Percentiles rank a stretch among this genome's conserved stretches.
Conservation (phyloP, 2,888 invertebrate species). For the Lasiommata megera region DNA sequence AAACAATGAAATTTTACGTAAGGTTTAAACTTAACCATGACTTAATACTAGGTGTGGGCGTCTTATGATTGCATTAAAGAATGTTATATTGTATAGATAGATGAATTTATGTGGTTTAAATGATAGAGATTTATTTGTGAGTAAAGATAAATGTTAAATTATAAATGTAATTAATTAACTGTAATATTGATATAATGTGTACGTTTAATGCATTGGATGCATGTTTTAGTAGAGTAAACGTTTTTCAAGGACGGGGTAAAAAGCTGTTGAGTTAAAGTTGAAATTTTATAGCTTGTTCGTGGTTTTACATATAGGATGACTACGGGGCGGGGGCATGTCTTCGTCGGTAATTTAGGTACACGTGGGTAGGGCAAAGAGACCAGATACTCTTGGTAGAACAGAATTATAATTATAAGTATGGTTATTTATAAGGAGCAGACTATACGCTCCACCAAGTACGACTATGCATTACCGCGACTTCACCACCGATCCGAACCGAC, state of each 20-base stretch:
- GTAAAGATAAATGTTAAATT: conserved; percentile 46
- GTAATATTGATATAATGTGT: conserved; percentile 38
- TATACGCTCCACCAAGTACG: too few relatives aligned
- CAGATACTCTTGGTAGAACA: too few relatives aligned
- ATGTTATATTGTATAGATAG: conserved; percentile 59
- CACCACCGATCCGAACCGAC: too few relatives aligned
- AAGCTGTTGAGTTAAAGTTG: background rate
- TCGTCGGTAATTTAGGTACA: too few relatives aligned
- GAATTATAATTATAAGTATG: too few relatives aligned
- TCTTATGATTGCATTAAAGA: conserved; percentile 67
- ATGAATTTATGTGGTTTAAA: conserved; percentile 66
- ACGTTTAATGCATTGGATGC: conserved; percentile 63
- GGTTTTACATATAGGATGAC: too few relatives aligned
- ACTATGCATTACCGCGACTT: too few relatives aligned
- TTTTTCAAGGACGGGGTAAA: conserved; percentile 15
- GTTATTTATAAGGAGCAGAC: too few relatives aligned
- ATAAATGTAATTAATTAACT: conserved; percentile 50
- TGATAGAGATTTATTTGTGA: conserved; percentile 57
- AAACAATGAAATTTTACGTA: conserved; percentile 37
- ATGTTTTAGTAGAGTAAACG: conserved; percentile 35
- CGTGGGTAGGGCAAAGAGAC: too few relatives aligned
- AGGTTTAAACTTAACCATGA: conserved; percentile 33
- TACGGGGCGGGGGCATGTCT: too few relatives aligned
- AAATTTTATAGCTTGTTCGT: too few relatives aligned
- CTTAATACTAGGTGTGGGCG: conserved; percentile 45